Percentiles rank a stretch among this genome's conserved stretches.
Conservation (phyloP, 2,113 vertebrate species). For the Antennarius striatus region DNA sequence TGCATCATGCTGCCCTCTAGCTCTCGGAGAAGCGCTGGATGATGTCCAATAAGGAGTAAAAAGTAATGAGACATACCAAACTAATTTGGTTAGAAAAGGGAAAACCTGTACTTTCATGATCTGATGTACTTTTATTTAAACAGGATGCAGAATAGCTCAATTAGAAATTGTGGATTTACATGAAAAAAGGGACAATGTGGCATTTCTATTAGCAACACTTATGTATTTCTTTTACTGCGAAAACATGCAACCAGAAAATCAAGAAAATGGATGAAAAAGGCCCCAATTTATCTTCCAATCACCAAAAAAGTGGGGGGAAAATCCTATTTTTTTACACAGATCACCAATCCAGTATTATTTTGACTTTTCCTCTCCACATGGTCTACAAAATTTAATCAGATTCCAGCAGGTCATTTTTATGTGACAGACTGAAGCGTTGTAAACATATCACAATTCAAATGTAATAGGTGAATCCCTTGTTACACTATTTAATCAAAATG, state of each 20-base stretch:
- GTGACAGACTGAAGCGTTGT: too few relatives aligned
- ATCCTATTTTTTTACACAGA: background rate
- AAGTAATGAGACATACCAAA: background rate
- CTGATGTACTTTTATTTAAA: background rate
- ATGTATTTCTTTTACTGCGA: too few relatives aligned
- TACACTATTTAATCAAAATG: too few relatives aligned
- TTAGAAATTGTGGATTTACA: background rate
- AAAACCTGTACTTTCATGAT: too few relatives aligned
- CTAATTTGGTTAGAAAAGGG: too few relatives aligned
- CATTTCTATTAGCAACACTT: background rate
- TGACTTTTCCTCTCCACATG: background rate
- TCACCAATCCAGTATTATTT: background rate
- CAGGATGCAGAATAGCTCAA: background rate
- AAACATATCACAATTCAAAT: too few relatives aligned
- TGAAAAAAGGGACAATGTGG: background rate
- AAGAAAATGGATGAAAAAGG: too few relatives aligned
- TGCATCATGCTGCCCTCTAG: constrained; percentile 63
- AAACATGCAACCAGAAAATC: too few relatives aligned
- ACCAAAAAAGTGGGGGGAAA: background rate
- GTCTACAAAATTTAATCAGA: too few relatives aligned
- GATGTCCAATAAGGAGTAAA: background rate
- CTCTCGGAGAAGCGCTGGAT: background rate
- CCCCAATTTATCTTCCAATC: too few relatives aligned
- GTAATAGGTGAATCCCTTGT: too few relatives aligned
- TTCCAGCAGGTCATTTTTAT: too few relatives aligned